Conservation (phyloP, 1,140 invertebrate species). For the Acromyrmex heyeri region DNA sequence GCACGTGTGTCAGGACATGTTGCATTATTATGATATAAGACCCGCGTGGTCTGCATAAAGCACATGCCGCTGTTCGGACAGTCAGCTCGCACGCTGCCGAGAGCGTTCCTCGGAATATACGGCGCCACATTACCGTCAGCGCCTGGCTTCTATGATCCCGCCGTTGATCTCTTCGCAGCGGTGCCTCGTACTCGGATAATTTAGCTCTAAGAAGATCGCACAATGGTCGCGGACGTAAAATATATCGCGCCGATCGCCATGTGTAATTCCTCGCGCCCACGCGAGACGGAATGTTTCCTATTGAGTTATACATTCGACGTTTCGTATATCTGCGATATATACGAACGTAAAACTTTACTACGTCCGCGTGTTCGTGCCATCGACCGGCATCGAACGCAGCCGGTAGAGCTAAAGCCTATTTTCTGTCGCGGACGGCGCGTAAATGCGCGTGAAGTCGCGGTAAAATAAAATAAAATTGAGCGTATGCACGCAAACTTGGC, state of each 20-base stretch:
- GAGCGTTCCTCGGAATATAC: conserved; percentile 69
- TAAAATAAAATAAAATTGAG: conserved; percentile 17
- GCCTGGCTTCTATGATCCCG: conserved; percentile 63
- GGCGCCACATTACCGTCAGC: conserved; percentile 77
- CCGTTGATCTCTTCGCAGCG: conserved; percentile 28
- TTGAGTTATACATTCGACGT: conserved; percentile 50
- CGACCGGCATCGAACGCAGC: not conserved
- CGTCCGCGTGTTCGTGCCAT: not conserved
- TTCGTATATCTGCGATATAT: not conserved
- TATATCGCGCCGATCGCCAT: not conserved
- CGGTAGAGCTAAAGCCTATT: not conserved
- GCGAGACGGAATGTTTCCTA: conserved; percentile 34
- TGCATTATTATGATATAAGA: conserved; percentile 79
- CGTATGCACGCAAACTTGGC: not conserved
- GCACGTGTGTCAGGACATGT: conserved; percentile 66
- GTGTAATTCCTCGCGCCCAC: conserved; percentile 50
- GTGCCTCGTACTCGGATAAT: conserved; percentile 20
- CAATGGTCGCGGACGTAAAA: conserved; percentile 25
- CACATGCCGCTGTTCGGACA: conserved; percentile 66
- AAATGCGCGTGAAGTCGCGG: conserved; percentile 28
- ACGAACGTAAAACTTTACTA: conserved; percentile 29
- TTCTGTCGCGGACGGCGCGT: not conserved
- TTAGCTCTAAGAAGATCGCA: conserved; percentile 48
- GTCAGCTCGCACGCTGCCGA: conserved; percentile 61
- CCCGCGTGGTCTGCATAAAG: conserved; percentile 72